phyloP scores from a whole-genome alignment of 64 coral and sea anemone genomes.

The Montipora cactus region DNA sequence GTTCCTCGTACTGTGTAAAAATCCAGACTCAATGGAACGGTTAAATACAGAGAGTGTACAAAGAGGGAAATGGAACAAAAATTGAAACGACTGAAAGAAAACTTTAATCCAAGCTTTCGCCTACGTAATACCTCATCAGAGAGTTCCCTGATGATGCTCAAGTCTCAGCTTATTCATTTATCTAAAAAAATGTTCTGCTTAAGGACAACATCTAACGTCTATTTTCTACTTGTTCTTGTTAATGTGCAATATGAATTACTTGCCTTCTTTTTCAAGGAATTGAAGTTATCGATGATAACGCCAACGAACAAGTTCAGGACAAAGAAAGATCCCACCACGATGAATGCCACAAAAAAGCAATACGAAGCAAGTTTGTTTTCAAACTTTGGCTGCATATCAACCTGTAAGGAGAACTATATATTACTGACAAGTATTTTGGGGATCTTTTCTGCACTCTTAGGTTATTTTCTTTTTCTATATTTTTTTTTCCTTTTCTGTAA shows the following conservation, averaged over 20 bases:
- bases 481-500: too few species aligned
- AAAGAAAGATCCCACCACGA: conserved; percentile 79
- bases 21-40: not conserved
- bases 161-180: too few species aligned
- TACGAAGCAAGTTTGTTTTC: conserved; percentile 60
- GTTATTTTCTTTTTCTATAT: too few species aligned
- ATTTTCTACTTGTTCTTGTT: not conserved
- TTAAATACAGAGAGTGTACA: not conserved
- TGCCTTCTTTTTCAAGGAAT: conserved; percentile 67
- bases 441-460: too few species aligned
- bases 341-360: conserved; percentile 76
- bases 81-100: too few species aligned
- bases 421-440: too few species aligned
- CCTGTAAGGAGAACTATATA: not conserved
- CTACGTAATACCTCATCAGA: too few species aligned
- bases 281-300: conserved; percentile 88
- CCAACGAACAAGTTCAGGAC: conserved; percentile 83
- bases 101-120: too few species aligned
- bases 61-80: too few species aligned
- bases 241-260: not conserved
- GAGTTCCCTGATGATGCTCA: too few species aligned
- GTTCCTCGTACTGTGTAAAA: conserved; percentile 82
- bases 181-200: too few species aligned
- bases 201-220: too few species aligned
- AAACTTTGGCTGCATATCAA: conserved; percentile 52